phyloP scores from a whole-genome alignment of 2,113 vertebrate species.

The Oncorhynchus clarkii region DNA sequence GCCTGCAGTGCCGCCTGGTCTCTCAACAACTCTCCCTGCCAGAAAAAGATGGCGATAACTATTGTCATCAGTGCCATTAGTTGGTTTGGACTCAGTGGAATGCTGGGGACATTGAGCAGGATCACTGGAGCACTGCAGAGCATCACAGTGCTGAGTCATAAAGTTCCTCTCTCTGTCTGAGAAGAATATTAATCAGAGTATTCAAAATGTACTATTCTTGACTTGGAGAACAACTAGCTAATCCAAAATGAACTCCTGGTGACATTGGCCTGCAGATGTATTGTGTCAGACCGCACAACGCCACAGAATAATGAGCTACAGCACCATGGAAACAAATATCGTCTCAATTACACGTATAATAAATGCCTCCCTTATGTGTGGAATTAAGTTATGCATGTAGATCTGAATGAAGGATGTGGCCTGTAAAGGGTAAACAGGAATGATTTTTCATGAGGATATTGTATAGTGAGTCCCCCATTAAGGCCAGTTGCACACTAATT shows the following conservation, averaged over 20 bases:
- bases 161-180: slow-evolving; percentile 9
- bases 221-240: neutral
- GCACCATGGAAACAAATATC: neutral
- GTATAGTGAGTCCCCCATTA: slow-evolving; percentile 19
- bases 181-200: neutral
- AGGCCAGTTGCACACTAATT: too few relatives aligned
- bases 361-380: slow-evolving; percentile 5
- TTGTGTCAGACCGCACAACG: neutral
- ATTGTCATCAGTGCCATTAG: slow-evolving; percentile 46
- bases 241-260: neutral
- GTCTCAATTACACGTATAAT: neutral
- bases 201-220: too few relatives aligned
- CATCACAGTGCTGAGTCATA: slow-evolving; percentile 26
- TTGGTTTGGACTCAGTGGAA: slow-evolving; percentile 28
- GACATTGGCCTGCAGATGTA: neutral
- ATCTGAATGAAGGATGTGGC: neutral
- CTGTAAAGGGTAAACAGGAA: slow-evolving; percentile 40
- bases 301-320: neutral
- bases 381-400: slow-evolving; percentile 10
- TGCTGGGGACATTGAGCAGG: slow-evolving; percentile 40
- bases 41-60: slow-evolving; percentile 43
- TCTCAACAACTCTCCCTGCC: slow-evolving; percentile 6
- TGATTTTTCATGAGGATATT: neutral
- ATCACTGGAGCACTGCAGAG: slow-evolving; percentile 34
- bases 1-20: too few relatives aligned